These are phyloP conservation scores for Arenaria interpres DNA, from an alignment of 2,113 vertebrate genomes.

Conservation along the genomic window DNA sequence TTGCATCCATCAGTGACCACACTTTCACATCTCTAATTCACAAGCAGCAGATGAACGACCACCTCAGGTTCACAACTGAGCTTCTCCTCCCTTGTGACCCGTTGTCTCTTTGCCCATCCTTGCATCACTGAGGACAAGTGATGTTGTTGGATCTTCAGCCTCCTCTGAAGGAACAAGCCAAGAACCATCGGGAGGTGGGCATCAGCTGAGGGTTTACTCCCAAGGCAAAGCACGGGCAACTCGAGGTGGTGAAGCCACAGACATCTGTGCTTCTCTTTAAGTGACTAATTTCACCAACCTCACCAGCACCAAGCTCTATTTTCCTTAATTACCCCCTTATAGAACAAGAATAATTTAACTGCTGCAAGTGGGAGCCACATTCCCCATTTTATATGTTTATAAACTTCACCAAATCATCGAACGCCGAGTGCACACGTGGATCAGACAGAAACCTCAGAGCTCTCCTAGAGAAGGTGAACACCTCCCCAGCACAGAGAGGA, in stretches of 20 bases:
- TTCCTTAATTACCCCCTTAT: neutral
- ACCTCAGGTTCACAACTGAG: neutral
- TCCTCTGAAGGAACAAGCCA: neutral
- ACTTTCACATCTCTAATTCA: neutral
- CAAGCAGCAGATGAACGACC: neutral
- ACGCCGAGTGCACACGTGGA: fast-evolving
- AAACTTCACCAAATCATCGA: neutral
- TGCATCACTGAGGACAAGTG: neutral
- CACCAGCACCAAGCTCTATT: neutral
- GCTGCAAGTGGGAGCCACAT: neutral
- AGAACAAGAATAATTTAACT: neutral
- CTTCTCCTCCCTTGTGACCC: neutral
- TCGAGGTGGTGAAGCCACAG: neutral
- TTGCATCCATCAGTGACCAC: neutral
- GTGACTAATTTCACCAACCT: neutral
- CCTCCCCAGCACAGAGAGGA: neutral
- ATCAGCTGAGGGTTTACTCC: neutral
- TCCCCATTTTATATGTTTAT: no score
- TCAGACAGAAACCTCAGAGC: neutral
- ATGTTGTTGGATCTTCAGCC: neutral
- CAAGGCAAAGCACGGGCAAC: neutral
- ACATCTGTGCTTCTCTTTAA: neutral
- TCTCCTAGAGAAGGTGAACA: neutral
- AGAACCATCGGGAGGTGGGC: neutral
- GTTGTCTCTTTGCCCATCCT: neutral